Evolutionary conservation across 2,113 vertebrate genomes (phyloP).

Genomic region (Pogona vitticeps): DNA sequence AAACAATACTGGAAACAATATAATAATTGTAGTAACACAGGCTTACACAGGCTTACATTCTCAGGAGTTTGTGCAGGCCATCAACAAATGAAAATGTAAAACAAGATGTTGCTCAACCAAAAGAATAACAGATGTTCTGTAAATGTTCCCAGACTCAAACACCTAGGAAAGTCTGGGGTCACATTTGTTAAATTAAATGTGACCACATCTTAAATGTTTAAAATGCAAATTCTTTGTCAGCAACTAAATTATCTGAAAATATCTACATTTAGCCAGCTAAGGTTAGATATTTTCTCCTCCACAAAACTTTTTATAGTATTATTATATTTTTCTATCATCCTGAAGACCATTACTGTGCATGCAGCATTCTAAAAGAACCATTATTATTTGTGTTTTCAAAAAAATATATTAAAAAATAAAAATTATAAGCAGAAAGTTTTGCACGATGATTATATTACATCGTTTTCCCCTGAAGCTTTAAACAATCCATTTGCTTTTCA

Average conservation of each 20-base stretch:
- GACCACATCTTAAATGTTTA: constrained; percentile 68
- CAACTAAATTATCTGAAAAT: constrained; percentile 57
- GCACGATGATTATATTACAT: background rate
- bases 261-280: constrained; percentile 38
- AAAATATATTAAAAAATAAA: too few relatives aligned
- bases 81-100: constrained; percentile 71
- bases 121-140: constrained; percentile 75
- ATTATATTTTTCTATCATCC: background rate
- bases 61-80: constrained; percentile 17
- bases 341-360: background rate
- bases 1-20: constrained; percentile 30
- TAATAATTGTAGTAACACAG: constrained; percentile 39
- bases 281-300: constrained; percentile 44
- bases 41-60: constrained; percentile 50
- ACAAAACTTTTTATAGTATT: background rate
- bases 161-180: constrained; percentile 70
- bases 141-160: constrained; percentile 72
- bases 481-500: background rate
- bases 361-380: background rate
- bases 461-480: background rate
- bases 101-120: constrained; percentile 65
- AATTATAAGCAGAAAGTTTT: background rate
- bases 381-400: background rate
- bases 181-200: constrained; percentile 59
- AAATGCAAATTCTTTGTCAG: constrained; percentile 53